Percentiles rank a stretch among this genome's conserved stretches.
These are phyloP conservation scores for Sesia bembeciformis DNA, from an alignment of 2,888 invertebrate species.

Conservation along the genomic window DNA sequence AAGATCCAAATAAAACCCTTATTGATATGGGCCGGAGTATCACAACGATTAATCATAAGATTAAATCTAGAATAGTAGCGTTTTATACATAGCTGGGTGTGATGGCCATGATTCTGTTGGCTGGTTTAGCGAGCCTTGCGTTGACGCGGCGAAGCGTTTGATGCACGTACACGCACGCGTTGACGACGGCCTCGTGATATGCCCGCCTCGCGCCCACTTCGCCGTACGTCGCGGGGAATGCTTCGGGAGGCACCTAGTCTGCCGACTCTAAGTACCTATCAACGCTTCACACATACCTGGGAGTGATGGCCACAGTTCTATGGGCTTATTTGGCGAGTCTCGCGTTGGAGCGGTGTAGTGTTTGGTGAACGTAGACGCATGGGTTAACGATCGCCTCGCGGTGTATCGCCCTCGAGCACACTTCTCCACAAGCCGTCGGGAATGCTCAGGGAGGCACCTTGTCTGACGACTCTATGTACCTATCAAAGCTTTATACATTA, in stretches of 20 bases:
- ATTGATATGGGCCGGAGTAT: too few species aligned
- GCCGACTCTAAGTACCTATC: constrained; percentile 87
- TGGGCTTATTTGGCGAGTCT: not conserved
- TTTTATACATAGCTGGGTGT: constrained; percentile 97
- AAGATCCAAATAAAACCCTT: too few species aligned
- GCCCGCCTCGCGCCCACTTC: constrained; percentile 82
- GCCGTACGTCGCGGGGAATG: constrained; percentile 91
- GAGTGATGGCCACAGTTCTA: not conserved
- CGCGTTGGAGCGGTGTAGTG: not conserved
- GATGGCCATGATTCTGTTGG: constrained; percentile 96
- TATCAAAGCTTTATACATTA: constrained; percentile 13
- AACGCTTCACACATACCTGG: not conserved
- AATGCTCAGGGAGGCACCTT: too few species aligned
- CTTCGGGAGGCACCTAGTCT: constrained; percentile 89
- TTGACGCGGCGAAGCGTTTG: constrained; percentile 97
- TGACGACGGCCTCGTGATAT: constrained; percentile 97
- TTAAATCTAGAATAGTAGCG: too few species aligned
- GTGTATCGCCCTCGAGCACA: not conserved
- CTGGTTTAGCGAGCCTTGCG: constrained; percentile 89
- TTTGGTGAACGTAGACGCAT: not conserved
- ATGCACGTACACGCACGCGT: constrained; percentile 98
- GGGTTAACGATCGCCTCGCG: not conserved
- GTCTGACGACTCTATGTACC: too few species aligned
- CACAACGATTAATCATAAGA: too few species aligned
- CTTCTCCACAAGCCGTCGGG: not conserved